Evolutionary conservation across 2,113 vertebrate genomes (phyloP).

Genomic region (Picathartes gymnocephalus): DNA sequence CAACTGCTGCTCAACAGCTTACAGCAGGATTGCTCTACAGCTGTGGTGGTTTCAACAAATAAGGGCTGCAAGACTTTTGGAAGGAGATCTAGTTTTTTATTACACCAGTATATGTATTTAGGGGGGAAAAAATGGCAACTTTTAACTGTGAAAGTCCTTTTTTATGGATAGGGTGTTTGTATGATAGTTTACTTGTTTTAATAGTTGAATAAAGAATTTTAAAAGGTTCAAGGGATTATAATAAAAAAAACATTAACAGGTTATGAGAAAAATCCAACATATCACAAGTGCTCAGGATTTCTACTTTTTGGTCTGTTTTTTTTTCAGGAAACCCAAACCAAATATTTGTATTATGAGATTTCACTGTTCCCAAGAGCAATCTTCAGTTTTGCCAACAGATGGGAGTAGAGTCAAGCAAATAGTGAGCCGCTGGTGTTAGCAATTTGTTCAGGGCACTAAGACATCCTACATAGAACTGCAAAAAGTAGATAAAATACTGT

Average conservation of each 20-base stretch:
- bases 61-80: background rate
- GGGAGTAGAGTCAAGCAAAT: constrained; percentile 58
- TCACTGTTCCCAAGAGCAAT: background rate
- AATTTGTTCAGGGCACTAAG: background rate
- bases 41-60: background rate
- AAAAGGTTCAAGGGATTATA: background rate
- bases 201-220: background rate
- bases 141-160: background rate
- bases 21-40: background rate
- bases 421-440: rapidly evolving
- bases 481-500: background rate
- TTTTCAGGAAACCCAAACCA: background rate
- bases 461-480: rapidly evolving
- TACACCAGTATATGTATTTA: rapidly evolving
- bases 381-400: constrained; percentile 26
- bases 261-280: background rate
- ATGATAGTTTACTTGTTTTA: background rate
- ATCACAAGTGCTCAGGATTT: background rate
- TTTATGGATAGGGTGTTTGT: background rate
- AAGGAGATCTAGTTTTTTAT: background rate
- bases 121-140: rapidly evolving
- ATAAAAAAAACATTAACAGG: background rate
- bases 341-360: background rate
- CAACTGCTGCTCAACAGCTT: background rate
- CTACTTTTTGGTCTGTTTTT: background rate